phyloP scores from a whole-genome alignment of 2,797 vertebrate species.

The Sebastes miniatus region DNA sequence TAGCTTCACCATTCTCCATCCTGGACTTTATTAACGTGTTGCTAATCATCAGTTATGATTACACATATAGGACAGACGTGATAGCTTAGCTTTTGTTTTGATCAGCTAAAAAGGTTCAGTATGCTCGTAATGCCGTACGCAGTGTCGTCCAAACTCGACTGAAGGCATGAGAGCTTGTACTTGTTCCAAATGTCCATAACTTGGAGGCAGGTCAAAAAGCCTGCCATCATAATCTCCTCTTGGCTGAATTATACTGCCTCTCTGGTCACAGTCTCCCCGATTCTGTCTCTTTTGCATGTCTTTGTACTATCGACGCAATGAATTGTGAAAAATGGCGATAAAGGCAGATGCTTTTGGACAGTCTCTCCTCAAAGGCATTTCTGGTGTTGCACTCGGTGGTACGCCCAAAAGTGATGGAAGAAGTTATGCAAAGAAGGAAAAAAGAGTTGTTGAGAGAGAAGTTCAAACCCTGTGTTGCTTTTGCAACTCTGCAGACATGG shows the following conservation, averaged over 20 bases:
- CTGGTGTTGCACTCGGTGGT: neutral
- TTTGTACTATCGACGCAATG: conserved; percentile 3
- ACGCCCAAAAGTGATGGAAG: neutral
- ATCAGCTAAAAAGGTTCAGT: neutral
- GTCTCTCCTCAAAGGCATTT: conserved; percentile 12
- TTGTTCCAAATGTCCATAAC: neutral
- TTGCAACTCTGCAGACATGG: neutral
- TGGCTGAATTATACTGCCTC: neutral
- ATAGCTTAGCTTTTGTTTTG: neutral
- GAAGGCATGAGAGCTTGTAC: neutral
- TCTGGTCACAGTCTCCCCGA: neutral
- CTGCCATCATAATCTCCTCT: neutral
- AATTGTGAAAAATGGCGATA: conserved; percentile 10
- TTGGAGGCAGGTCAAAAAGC: neutral
- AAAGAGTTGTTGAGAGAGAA: neutral
- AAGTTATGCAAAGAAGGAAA: neutral
- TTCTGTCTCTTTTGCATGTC: neutral
- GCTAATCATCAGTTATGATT: neutral
- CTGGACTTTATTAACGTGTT: neutral
- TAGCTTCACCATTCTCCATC: neutral
- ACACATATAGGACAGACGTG: neutral
- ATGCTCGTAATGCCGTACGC: neutral
- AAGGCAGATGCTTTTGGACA: conserved; percentile 1
- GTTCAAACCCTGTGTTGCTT: neutral
- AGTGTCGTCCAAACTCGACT: neutral